Conservation (phyloP, 2,113 vertebrate species). For the Callipepla squamata region DNA sequence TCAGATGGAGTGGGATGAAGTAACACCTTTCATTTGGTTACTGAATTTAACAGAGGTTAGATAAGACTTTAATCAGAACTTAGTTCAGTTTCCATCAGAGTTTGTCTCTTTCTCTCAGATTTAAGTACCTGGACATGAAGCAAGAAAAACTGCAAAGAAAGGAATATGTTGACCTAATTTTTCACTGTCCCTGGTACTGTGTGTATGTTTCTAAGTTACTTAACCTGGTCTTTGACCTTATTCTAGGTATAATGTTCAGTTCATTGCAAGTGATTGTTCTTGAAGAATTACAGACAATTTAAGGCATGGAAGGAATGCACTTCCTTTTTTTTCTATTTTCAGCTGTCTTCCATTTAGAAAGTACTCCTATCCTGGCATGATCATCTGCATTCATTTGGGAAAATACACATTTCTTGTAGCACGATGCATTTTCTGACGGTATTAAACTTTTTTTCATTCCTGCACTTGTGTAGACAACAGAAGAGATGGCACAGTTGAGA, state of each 20-base stretch:
- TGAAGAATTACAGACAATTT: conserved; percentile 19
- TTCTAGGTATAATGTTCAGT: not conserved
- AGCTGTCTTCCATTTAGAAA: conserved; percentile 41
- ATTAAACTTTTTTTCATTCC: not conserved
- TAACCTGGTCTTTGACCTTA: not conserved
- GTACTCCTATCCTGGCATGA: conserved; percentile 37
- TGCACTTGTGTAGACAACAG: conserved; percentile 1
- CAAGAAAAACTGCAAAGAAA: not conserved
- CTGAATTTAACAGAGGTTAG: not conserved
- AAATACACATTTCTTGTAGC: not conserved
- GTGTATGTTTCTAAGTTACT: fast-evolving
- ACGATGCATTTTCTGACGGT: not conserved
- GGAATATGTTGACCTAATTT: not conserved
- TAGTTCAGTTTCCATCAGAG: not conserved
- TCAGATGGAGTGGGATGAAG: not conserved
- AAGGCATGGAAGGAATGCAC: not conserved
- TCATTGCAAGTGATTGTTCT: not conserved
- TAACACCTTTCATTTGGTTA: not conserved
- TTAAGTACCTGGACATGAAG: not conserved
- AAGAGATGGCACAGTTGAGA: not conserved
- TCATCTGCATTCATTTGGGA: conserved; percentile 21
- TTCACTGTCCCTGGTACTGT: too few relatives aligned
- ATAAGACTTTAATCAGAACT: not conserved
- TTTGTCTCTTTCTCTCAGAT: not conserved
- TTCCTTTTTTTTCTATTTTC: conserved; percentile 10